Base-by-base conservation (phyloP, 2,888 invertebrate species). In the Ophion costatus region DNA sequence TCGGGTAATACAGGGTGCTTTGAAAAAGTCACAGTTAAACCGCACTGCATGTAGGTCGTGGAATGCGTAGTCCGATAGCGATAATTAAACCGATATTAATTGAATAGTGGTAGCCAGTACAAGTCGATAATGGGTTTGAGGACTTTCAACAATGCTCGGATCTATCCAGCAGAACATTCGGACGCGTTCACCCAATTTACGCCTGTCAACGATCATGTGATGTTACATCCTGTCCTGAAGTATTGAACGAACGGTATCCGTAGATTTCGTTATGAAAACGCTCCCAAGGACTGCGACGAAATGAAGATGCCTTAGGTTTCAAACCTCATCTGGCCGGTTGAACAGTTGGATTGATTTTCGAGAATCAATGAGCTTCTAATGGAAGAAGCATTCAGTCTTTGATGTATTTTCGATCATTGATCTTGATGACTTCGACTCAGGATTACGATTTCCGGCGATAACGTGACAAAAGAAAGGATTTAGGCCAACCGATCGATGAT, bases 11-110 rank as follows among this genome's bases (percentile, higher is more conserved):
- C 51, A 45, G 10, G 3, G 45, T 51, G 51, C 17, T 17, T 51
- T 51, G 4, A 17, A 17, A 51, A 69, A 69, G 51, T 69, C 69
- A 29, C 33, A 33, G n/a, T 29, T 56, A 22, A 76, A 66, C 3
- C 7, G 10, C 22, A 24, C 24, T 11, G 17, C 4, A 24, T 9
- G 45, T 57, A 45, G 61, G 11, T 22, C 29, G 17, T 17, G 20
- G 51, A 51, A 69, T 51, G 45, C 24, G 17, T 17, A 51, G 9
- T 51, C 51, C 20, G 22, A 22, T 22, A 51, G 22, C 3, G n/a
- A 51, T 69, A 45, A 17, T 69, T 69, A 14, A 17, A 24, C 22
- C 42, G 45, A 45, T 67, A 69, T 69, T 24, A 9, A 45, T 24
- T 22, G 45, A 69, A 29, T 24, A 69, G 17, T 45, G 17, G 17